phyloP scores from a whole-genome alignment of 2,113 vertebrate species.

The Pangasianodon hypophthalmus region DNA sequence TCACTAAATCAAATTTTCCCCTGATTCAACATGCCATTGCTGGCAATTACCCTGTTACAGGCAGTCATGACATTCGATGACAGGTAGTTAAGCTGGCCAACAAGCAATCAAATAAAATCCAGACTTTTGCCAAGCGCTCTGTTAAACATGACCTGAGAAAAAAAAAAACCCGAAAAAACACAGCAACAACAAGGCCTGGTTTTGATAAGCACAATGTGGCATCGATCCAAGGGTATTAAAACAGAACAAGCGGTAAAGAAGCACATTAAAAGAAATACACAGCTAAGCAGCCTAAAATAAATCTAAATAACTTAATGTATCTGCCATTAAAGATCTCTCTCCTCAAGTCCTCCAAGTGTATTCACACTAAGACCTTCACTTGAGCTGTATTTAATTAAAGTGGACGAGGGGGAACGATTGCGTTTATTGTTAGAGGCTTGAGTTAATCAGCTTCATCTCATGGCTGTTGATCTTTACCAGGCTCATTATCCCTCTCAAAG shows the following conservation, averaged over 20 bases:
- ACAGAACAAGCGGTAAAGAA: constrained; percentile 53
- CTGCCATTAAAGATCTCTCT: constrained; percentile 9
- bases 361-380: constrained; percentile 35
- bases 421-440: constrained; percentile 53
- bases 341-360: constrained; percentile 6
- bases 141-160: constrained; percentile 64
- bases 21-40: constrained; percentile 43
- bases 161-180: constrained; percentile 36
- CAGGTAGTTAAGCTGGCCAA: constrained; percentile 50
- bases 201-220: constrained; percentile 61
- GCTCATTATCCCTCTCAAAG: constrained; percentile 41
- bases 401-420: constrained; percentile 29
- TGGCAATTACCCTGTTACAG: constrained; percentile 36
- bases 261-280: constrained; percentile 55
- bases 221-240: constrained; percentile 55
- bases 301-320: constrained; percentile 52
- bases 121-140: constrained; percentile 55
- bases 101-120: constrained; percentile 57
- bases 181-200: constrained; percentile 61
- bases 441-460: constrained; percentile 56
- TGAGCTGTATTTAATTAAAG: constrained; percentile 55
- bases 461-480: constrained; percentile 50
- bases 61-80: constrained; percentile 47
- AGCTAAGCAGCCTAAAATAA: constrained; percentile 37
- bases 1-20: constrained; percentile 45